Conservation (phyloP, 2,113 vertebrate genomes). For the Phyllostomus hastatus region DNA sequence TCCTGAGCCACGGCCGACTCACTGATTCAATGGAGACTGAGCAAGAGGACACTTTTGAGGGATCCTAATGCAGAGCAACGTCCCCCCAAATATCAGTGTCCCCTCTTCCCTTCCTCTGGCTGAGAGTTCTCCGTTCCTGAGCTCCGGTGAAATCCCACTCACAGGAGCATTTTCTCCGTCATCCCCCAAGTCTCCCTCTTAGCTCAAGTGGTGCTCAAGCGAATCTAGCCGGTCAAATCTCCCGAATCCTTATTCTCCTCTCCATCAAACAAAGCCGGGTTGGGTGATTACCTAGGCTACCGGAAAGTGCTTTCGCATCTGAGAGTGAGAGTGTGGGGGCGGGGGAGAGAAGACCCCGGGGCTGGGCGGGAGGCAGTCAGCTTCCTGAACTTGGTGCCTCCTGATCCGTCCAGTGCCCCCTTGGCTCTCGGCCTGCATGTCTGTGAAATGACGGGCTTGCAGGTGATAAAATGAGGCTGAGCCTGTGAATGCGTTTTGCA, state of each 20-base stretch:
- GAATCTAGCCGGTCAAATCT: background rate
- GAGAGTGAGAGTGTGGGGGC: accelerated
- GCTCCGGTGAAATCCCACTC: background rate
- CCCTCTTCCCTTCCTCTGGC: accelerated
- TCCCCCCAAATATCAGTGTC: accelerated
- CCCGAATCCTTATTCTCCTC: background rate
- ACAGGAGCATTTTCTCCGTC: background rate
- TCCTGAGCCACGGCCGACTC: background rate
- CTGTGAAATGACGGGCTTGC: background rate
- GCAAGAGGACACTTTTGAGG: accelerated
- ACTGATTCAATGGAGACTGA: background rate
- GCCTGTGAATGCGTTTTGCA: background rate
- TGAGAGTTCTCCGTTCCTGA: background rate
- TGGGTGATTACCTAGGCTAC: accelerated
- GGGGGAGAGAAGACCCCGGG: background rate
- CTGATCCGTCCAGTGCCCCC: accelerated
- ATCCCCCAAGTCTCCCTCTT: background rate
- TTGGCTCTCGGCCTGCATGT: background rate
- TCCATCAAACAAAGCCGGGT: background rate
- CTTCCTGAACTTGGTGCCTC: background rate
- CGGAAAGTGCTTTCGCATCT: accelerated
- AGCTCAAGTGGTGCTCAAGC: background rate
- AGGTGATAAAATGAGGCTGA: accelerated
- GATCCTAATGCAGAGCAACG: accelerated
- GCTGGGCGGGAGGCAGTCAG: accelerated